phyloP scores from a whole-genome alignment of 2,888 invertebrate genomes.

The Sepiola atlantica region DNA sequence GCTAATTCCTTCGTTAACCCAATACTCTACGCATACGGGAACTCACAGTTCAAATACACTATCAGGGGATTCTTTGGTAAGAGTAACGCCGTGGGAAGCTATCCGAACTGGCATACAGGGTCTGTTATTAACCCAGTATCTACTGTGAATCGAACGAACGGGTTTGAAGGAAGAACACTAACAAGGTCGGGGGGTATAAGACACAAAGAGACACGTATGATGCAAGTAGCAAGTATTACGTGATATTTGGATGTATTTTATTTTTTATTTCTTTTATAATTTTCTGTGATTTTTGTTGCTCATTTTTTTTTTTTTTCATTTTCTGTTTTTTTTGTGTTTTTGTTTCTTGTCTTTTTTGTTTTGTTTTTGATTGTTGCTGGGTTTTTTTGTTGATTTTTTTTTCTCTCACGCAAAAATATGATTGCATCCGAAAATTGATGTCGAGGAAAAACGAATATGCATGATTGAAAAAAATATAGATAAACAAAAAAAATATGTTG shows the following conservation, averaged over 20 bases:
- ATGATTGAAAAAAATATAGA: background rate
- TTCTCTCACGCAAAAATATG: background rate
- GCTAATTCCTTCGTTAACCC: constrained; percentile 73
- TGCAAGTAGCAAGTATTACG: background rate
- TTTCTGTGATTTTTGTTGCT: too few species aligned
- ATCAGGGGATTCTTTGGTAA: constrained; percentile 54
- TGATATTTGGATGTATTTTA: background rate
- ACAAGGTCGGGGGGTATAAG: background rate
- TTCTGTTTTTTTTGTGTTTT: too few species aligned
- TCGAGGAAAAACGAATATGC: background rate
- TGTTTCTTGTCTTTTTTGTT: too few species aligned
- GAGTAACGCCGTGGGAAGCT: constrained; percentile 39
- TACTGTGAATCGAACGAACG: background rate
- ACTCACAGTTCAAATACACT: constrained; percentile 67
- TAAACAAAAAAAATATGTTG: background rate
- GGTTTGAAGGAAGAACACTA: background rate
- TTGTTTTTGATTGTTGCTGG: background rate
- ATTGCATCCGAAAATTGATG: background rate
- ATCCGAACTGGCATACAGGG: background rate
- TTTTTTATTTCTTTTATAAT: too few species aligned
- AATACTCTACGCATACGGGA: constrained; percentile 71
- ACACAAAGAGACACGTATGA: background rate
- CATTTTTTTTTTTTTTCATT: too few species aligned
- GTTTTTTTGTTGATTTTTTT: background rate
- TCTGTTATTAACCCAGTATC: background rate